Evolutionary conservation across 2,888 invertebrate genomes (phyloP), one percentile per base, ranked within the genome.

Genomic region (Acanthoscelides obtectus): DNA sequence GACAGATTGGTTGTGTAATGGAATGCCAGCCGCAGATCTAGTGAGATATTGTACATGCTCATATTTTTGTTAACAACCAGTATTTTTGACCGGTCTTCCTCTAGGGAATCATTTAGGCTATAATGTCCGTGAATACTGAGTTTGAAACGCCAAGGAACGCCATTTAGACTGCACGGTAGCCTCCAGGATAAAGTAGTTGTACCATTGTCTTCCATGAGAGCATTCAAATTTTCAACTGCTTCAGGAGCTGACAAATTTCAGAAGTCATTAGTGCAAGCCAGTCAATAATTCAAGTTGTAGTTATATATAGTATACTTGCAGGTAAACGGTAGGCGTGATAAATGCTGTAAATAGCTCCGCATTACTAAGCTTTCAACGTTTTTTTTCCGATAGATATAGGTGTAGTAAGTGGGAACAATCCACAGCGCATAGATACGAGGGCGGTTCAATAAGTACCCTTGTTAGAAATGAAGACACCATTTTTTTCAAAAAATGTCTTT

Each of bases 101-200:
- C 12, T 45, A 12, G 17, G 17, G 45, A 6, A 45, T 45, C 45
- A 45, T 45, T 12, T 17, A 6, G 45, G 17, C 12, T 12, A 45
- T 45, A 25, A 25, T 6, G 45, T 1, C 45, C 45, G 1, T 45
- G 12, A 17, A 45, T 12, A 12, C 45, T 45, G 5, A 45, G 45
- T 3, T 1, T 12, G 12, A 12, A 45, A 12, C 17, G 17, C 12
- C 17, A 1, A 12, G 72, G 20, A 19, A 64, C 63, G 21, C 75
- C 75, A 63, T 75, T 75, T 19, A 74, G 27, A 6, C 71, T 64
- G 27, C 75, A 75, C 0, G 75, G 75, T 64, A 45, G 12, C 5
- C 45, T 3, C 2, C 3, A 22, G 22, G 22, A 68, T 19, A 27
- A 22, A 17, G 12, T 27, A 8, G 68, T 22, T 1, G 19, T 68